Evolutionary conservation across 2,113 vertebrate species (phyloP).

Genomic region (Arvicanthis niloticus): DNA sequence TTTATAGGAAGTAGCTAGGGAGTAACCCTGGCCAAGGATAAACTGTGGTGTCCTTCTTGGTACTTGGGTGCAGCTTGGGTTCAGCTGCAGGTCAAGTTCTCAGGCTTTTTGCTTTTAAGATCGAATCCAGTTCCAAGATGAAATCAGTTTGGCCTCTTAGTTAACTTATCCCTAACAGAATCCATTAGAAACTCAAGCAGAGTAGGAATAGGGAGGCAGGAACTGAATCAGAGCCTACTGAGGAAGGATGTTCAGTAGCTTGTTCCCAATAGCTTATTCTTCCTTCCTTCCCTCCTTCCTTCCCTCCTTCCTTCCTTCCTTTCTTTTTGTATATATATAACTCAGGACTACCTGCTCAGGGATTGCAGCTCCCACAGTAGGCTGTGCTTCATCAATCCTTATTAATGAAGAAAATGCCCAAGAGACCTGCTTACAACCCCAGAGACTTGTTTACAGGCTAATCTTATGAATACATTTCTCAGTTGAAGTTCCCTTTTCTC

Average conservation of each 20-base stretch:
- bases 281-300: fast-evolving
- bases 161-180: neutral
- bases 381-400: neutral
- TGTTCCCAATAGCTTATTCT: neutral
- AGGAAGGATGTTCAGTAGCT: neutral
- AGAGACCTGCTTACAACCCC: neutral
- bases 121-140: no score
- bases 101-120: no score
- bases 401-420: neutral
- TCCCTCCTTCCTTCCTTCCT: no score
- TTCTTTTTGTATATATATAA: neutral
- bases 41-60: no score
- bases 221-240: neutral
- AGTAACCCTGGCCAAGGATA: no score
- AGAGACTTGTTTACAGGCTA: neutral
- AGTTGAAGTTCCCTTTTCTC: neutral
- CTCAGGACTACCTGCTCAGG: neutral
- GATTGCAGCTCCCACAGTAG: neutral
- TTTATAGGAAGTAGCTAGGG: no score
- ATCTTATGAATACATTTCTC: neutral
- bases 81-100: no score
- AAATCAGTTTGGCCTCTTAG: no score
- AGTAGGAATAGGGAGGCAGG: neutral
- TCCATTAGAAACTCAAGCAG: neutral
- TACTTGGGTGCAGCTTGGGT: no score